These are phyloP conservation scores for Gari tellinella DNA, from an alignment of 2,888 invertebrate species.

Conservation along the genomic window DNA sequence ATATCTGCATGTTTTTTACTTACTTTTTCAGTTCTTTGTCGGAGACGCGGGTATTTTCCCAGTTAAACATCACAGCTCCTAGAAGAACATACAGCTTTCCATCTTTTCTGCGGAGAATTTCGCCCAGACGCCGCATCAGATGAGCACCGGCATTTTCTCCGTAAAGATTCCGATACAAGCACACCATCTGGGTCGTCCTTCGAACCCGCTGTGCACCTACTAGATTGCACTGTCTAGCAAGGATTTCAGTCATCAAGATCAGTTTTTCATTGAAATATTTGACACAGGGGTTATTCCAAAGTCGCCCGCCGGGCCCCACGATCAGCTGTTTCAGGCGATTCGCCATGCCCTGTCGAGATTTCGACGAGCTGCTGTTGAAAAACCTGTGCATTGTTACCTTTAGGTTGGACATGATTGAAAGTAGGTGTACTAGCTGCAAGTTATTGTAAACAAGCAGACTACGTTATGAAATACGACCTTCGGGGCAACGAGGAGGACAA, in stretches of 20 bases:
- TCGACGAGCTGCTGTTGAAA: slow-evolving; percentile 17
- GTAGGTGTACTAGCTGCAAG: too few species aligned
- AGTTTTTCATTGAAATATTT: slow-evolving; percentile 59
- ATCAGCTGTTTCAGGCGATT: slow-evolving; percentile 13
- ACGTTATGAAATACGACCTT: slow-evolving; percentile 28
- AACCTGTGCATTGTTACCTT: slow-evolving; percentile 30
- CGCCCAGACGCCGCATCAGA: slow-evolving; percentile 62
- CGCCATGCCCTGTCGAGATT: slow-evolving; percentile 25
- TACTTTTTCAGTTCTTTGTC: slow-evolving; percentile 76
- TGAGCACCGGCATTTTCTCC: slow-evolving; percentile 61
- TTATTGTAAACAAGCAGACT: too few species aligned
- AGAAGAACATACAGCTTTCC: slow-evolving; percentile 62
- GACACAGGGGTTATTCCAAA: slow-evolving; percentile 37
- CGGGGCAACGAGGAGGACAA: too few species aligned
- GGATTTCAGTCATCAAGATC: slow-evolving; percentile 51
- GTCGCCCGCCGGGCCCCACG: neutral
- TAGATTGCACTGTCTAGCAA: slow-evolving; percentile 76
- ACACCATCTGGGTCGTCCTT: slow-evolving; percentile 70
- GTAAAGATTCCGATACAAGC: slow-evolving; percentile 75
- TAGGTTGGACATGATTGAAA: slow-evolving; percentile 32
- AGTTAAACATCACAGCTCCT: slow-evolving; percentile 77
- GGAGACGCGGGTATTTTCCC: slow-evolving; percentile 76
- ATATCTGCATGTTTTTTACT: too few species aligned
- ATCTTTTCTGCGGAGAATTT: slow-evolving; percentile 34
- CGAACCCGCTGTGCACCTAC: slow-evolving; percentile 75